A percentile compares a stretch with the other conserved stretches of the same genome.
Conservation (phyloP, 2,113 vertebrate species). For the Malurus alboscapulatus region DNA sequence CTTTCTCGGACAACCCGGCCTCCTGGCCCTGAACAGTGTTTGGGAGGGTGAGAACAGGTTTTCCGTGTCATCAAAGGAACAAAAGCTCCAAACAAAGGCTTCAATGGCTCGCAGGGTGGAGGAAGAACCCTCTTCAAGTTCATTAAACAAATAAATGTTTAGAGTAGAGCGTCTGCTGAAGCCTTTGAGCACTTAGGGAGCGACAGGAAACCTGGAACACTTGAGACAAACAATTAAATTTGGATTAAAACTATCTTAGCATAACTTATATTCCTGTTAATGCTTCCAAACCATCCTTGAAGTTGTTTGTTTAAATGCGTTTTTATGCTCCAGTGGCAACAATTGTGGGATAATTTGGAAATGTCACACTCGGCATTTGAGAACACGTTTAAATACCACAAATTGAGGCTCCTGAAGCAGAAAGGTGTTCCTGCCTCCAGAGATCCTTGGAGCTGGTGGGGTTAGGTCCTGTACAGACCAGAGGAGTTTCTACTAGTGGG, state of each 20-base stretch:
- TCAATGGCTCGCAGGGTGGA: neutral
- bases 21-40: neutral
- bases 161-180: rapidly evolving
- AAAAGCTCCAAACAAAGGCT: neutral
- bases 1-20: neutral
- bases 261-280: neutral
- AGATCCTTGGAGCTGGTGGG: neutral
- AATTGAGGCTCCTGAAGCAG: rapidly evolving
- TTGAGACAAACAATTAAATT: neutral
- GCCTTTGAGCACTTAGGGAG: neutral
- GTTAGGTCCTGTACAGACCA: neutral
- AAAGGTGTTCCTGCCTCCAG: neutral
- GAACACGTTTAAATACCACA: neutral
- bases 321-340: neutral
- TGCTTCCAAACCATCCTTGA: neutral
- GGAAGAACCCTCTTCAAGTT: neutral
- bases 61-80: neutral
- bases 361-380: neutral
- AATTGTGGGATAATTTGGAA: neutral
- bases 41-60: neutral
- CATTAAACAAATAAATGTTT: neutral
- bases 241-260: neutral
- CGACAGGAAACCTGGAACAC: neutral
- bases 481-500: neutral
- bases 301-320: neutral